phyloP scores from a whole-genome alignment of 1,140 invertebrate genomes.

The Acromyrmex heyeri region DNA sequence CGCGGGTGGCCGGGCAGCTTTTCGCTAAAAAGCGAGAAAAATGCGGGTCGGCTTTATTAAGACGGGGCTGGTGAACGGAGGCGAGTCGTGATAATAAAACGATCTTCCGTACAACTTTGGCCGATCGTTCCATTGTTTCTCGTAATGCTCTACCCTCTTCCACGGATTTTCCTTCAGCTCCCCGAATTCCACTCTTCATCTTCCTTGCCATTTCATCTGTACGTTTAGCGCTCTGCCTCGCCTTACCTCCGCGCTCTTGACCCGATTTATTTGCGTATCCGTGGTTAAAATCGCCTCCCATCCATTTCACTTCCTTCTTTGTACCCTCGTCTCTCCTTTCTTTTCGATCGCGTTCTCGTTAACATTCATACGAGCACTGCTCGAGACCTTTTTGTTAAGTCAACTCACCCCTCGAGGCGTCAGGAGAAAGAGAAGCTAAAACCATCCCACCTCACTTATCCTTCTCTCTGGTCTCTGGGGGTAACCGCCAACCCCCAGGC shows the following conservation, averaged over 20 bases:
- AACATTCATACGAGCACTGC: slow-evolving; percentile 72
- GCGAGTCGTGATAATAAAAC: slow-evolving; percentile 71
- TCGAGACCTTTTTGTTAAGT: slow-evolving; percentile 70
- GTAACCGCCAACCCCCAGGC: slow-evolving; percentile 59
- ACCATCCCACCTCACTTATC: slow-evolving; percentile 21
- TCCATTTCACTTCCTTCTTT: background rate
- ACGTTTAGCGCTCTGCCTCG: background rate
- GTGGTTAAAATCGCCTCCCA: slow-evolving; percentile 66
- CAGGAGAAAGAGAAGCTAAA: slow-evolving; percentile 59
- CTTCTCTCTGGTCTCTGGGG: slow-evolving; percentile 65
- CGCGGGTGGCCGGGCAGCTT: slow-evolving; percentile 62
- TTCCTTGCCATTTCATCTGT: slow-evolving; percentile 5
- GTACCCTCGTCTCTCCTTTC: slow-evolving; percentile 16
- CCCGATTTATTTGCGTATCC: slow-evolving; percentile 57
- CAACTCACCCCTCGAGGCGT: slow-evolving; percentile 67
- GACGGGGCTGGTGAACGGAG: slow-evolving; percentile 35
- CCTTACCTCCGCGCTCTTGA: slow-evolving; percentile 61
- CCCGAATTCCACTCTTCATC: background rate
- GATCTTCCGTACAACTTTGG: slow-evolving; percentile 58
- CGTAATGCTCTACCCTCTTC: slow-evolving; percentile 62
- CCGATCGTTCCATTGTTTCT: slow-evolving; percentile 72
- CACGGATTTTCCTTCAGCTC: slow-evolving; percentile 7
- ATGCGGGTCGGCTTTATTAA: slow-evolving; percentile 72
- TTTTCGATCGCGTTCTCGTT: slow-evolving; percentile 72
- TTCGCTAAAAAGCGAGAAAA: slow-evolving; percentile 65